Evolutionary conservation across 2,797 vertebrate genomes (phyloP), one percentile per base, ranked within the genome.

Genomic region (Rhinatrema bivittatum): DNA sequence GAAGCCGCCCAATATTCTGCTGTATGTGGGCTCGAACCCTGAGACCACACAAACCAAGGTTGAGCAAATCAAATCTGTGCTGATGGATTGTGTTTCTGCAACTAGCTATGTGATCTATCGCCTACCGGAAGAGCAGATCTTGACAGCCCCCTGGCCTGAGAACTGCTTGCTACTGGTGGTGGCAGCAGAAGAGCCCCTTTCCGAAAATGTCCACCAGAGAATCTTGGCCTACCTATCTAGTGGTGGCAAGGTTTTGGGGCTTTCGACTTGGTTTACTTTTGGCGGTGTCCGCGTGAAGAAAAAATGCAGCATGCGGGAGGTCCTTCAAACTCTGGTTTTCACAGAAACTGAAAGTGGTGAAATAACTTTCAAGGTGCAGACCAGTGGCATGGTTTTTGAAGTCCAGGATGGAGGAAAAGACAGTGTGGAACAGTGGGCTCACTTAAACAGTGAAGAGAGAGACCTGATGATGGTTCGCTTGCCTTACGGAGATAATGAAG

Each of bases 1-100:
- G 5, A 96, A 91, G 53, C 84, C 82, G 0, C 94, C 95, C 5
- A 97, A 99, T 26, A 29, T 99, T 10, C 54, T 99, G 25, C 61
- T 99, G 32, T 97, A 86, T 23, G 70, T 89, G 1, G 88, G 85
- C 5, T 38, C 69, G 2, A 23, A 52, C 20, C 5, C 30, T 3
- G 30, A 31, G 32, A 74, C 82, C 3, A 54, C 60, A 14, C 51
- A 46, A 5, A 47, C 25, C 18, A 69, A 65, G 20, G 88, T 87
- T 27, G 67, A 75, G 42, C 46, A 44, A 16, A 44, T 94, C n/a
- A 65, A 5, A 2, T 60, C 66, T 0, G 18, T 90, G 1, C 72
- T 98, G 17, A 47, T 61, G 0, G 84, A 90, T 25, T 93, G 90
- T 10, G n/a, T 97, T 7, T 78, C 82, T 44, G 33, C 54, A 0